A percentile compares a stretch with the other conserved stretches of the same genome.
phyloP scores from a whole-genome alignment of 2,888 invertebrate species.

The Cerastis rubricosa region DNA sequence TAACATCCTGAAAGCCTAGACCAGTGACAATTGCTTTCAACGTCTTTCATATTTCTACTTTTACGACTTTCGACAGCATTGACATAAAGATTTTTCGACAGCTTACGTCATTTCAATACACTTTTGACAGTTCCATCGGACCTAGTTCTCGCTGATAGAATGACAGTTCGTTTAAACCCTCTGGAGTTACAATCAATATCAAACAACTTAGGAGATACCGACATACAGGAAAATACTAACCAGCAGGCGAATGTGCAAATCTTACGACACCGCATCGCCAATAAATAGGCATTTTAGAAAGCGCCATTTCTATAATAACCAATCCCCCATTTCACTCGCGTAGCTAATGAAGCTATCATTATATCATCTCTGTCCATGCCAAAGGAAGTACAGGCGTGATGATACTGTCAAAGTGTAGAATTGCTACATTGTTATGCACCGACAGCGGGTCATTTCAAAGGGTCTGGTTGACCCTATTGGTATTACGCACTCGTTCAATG shows the following conservation, averaged over 20 bases:
- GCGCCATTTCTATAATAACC: constrained; percentile 32
- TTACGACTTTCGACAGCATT: not conserved
- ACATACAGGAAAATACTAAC: not conserved
- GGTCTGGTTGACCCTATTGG: constrained; percentile 5
- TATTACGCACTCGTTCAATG: constrained; percentile 9
- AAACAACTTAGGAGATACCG: not conserved
- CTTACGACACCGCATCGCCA: not conserved
- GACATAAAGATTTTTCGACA: not conserved
- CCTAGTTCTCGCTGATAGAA: not conserved
- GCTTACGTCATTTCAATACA: not conserved
- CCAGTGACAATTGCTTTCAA: not conserved
- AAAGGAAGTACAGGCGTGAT: constrained; percentile 45
- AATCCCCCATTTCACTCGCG: constrained; percentile 40
- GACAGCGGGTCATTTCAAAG: constrained; percentile 35
- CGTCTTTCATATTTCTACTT: no score
- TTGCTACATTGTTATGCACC: constrained; percentile 42
- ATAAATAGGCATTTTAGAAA: constrained; percentile 25
- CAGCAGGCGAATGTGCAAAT: not conserved
- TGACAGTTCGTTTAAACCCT: not conserved
- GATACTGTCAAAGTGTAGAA: constrained; percentile 20
- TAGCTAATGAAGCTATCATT: constrained; percentile 52
- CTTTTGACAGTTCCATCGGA: not conserved
- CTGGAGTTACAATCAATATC: no score
- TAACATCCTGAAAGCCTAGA: not conserved
- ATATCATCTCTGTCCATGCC: constrained; percentile 49